phyloP scores from a whole-genome alignment of 1,140 invertebrate species.

The Drosophila sucinea region DNA sequence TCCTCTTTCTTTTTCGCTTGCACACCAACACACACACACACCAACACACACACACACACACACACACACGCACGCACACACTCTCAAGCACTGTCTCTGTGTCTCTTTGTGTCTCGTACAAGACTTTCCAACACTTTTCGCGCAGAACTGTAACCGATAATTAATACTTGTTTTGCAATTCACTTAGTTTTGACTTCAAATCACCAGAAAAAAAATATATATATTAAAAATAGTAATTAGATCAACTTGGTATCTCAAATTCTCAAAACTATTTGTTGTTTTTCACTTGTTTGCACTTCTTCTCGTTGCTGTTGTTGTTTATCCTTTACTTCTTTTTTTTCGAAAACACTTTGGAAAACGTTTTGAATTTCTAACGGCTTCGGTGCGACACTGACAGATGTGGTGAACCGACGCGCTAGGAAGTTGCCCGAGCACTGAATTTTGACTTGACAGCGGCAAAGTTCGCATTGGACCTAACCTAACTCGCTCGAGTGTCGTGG shows the following conservation, averaged over 20 bases:
- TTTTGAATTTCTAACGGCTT: constrained; percentile 7
- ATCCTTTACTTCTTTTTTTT: background rate
- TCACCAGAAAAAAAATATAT: background rate
- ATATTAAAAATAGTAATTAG: background rate
- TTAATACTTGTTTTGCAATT: background rate
- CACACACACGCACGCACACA: background rate
- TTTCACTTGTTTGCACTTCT: background rate
- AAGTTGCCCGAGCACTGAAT: constrained; percentile 80
- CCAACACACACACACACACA: no score
- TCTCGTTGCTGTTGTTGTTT: background rate
- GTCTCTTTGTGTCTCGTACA: background rate
- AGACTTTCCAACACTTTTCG: constrained; percentile 3
- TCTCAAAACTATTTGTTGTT: background rate
- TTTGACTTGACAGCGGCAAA: constrained; percentile 43
- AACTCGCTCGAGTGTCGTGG: constrained; percentile 51
- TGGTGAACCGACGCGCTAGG: constrained; percentile 73
- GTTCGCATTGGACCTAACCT: constrained; percentile 74
- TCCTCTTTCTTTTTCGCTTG: background rate
- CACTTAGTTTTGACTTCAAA: background rate
- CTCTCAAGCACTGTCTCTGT: background rate
- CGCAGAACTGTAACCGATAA: background rate
- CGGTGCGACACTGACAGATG: constrained; percentile 30
- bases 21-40: background rate
- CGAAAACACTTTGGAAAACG: constrained; percentile 18
- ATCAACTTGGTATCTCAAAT: background rate